These are phyloP conservation scores for Myotis findleyi DNA, from an alignment of 2,797 vertebrate genomes.

Conservation along the genomic window DNA sequence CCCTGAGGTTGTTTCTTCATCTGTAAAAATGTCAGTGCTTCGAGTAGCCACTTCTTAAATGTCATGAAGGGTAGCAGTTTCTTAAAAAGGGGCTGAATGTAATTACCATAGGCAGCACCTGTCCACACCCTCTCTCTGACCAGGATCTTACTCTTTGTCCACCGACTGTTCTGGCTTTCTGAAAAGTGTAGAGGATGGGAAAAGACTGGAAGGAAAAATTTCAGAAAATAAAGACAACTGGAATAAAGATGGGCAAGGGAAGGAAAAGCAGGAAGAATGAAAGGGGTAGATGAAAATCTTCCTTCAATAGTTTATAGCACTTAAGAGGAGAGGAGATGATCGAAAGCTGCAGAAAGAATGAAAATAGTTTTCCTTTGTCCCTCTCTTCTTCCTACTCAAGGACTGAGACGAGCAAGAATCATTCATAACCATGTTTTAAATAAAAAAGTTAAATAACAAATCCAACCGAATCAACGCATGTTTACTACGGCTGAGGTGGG, in stretches of 20 bases:
- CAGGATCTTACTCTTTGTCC: background rate
- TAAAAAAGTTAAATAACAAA: background rate
- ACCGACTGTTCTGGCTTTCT: slow-evolving; percentile 1
- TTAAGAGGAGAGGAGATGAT: background rate
- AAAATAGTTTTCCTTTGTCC: background rate
- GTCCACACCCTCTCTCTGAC: background rate
- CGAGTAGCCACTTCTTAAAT: background rate
- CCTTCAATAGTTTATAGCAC: background rate
- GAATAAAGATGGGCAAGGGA: background rate
- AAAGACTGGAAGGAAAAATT: background rate
- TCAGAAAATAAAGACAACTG: background rate
- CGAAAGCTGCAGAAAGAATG: background rate
- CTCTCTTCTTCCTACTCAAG: background rate
- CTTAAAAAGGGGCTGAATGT: background rate
- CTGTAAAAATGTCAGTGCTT: background rate
- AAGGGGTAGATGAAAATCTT: background rate
- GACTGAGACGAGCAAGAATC: background rate
- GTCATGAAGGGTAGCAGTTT: background rate
- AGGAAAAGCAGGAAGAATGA: background rate
- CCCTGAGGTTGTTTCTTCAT: background rate
- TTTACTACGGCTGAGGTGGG: background rate
- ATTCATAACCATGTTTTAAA: background rate
- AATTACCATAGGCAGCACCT: background rate
- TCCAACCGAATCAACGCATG: background rate
- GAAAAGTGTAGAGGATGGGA: background rate